phyloP scores from a whole-genome alignment of 2,113 vertebrate species.

The Sylvilagus bachmani region DNA sequence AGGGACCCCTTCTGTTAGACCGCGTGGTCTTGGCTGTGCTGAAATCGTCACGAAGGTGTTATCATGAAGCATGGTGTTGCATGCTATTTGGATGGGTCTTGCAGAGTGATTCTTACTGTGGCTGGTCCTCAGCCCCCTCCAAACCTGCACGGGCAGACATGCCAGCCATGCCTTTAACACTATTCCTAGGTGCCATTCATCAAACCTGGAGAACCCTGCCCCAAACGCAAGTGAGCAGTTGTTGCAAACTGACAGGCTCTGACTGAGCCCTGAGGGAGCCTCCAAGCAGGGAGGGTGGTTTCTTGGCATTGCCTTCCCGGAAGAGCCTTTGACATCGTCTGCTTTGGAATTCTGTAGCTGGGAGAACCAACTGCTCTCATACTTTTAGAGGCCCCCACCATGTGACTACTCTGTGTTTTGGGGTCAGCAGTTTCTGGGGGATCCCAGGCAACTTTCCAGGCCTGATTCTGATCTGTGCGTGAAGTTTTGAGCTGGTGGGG shows the following conservation, averaged over 20 bases:
- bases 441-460: background rate
- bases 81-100: background rate
- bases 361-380: background rate
- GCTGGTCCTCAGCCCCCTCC: background rate
- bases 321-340: background rate
- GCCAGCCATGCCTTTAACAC: background rate
- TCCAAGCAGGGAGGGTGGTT: background rate
- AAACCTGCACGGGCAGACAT: background rate
- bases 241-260: background rate
- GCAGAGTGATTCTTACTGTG: background rate
- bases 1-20: background rate
- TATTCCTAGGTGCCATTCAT: background rate
- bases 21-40: accelerated
- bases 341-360: slow-evolving; percentile 49
- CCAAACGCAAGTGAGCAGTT: background rate
- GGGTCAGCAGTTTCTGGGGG: slow-evolving; percentile 13
- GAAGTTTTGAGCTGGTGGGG: slow-evolving; percentile 5
- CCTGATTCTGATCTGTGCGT: background rate
- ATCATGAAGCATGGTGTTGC: background rate
- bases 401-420: accelerated
- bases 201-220: background rate
- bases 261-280: background rate
- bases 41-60: background rate
- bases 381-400: background rate
- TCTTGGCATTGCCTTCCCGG: background rate